Base-by-base conservation (phyloP, 2,888 invertebrate genomes). In the Amiota communis region DNA sequence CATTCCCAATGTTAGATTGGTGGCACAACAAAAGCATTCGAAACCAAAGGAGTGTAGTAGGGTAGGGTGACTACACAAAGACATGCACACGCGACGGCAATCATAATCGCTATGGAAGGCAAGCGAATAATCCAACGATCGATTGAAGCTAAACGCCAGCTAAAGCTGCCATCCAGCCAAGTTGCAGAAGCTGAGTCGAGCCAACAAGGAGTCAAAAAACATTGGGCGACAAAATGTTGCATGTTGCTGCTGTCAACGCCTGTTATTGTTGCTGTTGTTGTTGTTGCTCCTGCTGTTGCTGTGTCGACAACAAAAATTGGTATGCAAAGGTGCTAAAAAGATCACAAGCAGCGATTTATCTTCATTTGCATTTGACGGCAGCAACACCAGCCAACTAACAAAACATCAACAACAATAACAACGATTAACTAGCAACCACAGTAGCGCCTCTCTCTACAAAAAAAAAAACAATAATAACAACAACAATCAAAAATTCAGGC, bases 331-430 rank as follows among this genome's bases (percentile, higher is more conserved):
- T 86, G 85, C 84, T 83, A 82, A 84, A 86, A 82, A 83, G 84
- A 86, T 86, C 86, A 85, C 79, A 86, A 80, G 77, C 81, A 82
- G 81, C 85, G 85, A 86, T 86, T 86, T 86, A 86, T 86, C 87
- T 85, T 86, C 86, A 85, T 86, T 86, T 86, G 85, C 85, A 86
- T 83, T 83, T 84, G 83, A 83, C 84, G 83, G 84, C 84, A 86
- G 69, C 53, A 11, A 23, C 51, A 17, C 53, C 12, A 36, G 23
- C 23, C 1, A 23, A 1, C n/a, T n/a, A n/a, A n/a, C n/a, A n/a
- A n/a, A 23, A 23, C 3, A 23, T 23, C 23, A 23, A 2, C 36
- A 36, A 36, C 6, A 36, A 36, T 36, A 15, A 64, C 72, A 61
- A 68, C 68, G 72, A 68, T 61, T 63, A 71, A 71, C 61, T 63